Base-by-base conservation (phyloP, 1,140 invertebrate genomes). In the Cydia amplana region DNA sequence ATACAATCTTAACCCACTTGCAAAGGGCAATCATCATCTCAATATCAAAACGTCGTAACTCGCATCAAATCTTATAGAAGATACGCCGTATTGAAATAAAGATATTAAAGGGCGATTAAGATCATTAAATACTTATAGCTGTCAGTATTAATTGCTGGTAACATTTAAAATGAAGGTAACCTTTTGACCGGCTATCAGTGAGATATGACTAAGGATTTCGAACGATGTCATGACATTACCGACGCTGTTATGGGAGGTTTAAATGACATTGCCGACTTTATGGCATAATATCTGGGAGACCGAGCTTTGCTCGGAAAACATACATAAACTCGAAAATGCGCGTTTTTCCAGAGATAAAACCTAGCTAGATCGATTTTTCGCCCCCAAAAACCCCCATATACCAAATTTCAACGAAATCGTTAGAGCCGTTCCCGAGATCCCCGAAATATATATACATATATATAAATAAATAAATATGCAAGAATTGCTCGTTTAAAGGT, bases 81-180 rank as follows among this genome's bases (percentile, higher is more conserved):
- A 23, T 23, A 60, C 55, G 55, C 23, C 20, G 20, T 23, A 3
- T 23, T 12, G 49, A 4, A 60, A 23, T 18, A 12, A 60, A 23
- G 55, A 20, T 60, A 23, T 23, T 12, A 23, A 23, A 60, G 55
- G 55, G 55, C 55, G 55, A 60, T 60, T 60, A 60, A 60, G 55
- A 60, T 60, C 55, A 60, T 60, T 60, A 60, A 60, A 60, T 60
- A 60, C 55, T 60, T 60, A 60, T 60, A 60, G 55, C 55, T 60
- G 55, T 60, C 55, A 60, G 55, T 60, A 60, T 60, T 60, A 60
- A 60, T 60, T 60, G 55, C 18, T 20, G 55, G 55, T 60, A 60
- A 60, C 55, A 60, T 60, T 60, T 60, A 60, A 60, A 60, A 60
- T 23, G 20, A 60, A 60, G 55, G 20, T 23, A 60, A 23, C 55